Conservation (phyloP, 2,888 invertebrate genomes). For the Cetonia aurata region DNA sequence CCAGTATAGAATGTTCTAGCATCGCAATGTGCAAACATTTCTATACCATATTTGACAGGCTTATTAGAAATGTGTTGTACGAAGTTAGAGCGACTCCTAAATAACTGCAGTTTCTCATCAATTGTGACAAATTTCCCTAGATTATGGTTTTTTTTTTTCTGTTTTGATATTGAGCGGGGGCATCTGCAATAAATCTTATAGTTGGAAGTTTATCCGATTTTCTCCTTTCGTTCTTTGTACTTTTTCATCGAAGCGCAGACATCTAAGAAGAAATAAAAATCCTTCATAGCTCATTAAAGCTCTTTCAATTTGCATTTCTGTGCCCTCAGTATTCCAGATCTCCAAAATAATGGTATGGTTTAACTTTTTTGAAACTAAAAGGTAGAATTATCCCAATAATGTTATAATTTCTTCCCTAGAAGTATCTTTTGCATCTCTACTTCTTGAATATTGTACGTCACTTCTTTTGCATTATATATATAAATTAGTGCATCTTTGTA, state of each 20-base stretch:
- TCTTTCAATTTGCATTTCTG: constrained; percentile 5
- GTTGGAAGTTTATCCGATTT: constrained; percentile 8
- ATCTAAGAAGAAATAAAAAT: background rate
- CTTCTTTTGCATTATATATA: background rate
- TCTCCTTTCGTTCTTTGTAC: constrained; percentile 13
- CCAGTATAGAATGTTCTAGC: constrained; percentile 1
- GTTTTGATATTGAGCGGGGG: background rate
- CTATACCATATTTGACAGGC: no score
- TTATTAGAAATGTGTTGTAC: no score
- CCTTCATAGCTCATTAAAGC: background rate
- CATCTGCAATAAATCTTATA: constrained; percentile 10
- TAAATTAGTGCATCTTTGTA: constrained; percentile 4
- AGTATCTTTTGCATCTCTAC: no score
- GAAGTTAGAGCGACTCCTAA: background rate
- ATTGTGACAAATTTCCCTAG: background rate
- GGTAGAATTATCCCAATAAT: constrained; percentile 17
- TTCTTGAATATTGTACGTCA: constrained; percentile 4
- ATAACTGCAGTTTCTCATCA: constrained; percentile 2
- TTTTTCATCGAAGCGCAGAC: constrained; percentile 4
- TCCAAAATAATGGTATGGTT: constrained; percentile 8
- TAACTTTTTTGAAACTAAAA: constrained; percentile 9
- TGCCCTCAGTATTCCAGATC: constrained; percentile 8
- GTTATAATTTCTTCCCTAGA: constrained; percentile 8
- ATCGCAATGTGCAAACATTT: background rate
- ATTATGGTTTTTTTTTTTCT: no score